A percentile compares a stretch with the other conserved stretches of the same genome.
Evolutionary conservation across 2,888 invertebrate species (phyloP).

Genomic region (Trachelus iudaicus): DNA sequence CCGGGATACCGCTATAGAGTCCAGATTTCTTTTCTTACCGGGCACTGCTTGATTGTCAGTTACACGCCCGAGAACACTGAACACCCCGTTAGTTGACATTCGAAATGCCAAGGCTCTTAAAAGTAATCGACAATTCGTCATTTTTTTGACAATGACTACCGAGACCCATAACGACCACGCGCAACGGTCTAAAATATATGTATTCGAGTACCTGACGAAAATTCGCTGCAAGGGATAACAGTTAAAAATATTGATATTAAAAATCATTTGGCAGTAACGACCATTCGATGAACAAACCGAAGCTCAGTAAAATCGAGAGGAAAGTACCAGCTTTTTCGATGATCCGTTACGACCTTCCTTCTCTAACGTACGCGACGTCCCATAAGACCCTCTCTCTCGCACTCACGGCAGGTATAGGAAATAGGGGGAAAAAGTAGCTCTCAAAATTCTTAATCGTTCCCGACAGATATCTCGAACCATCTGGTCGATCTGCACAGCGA

Average conservation of each 20-base stretch:
- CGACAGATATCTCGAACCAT: neutral
- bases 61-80: neutral
- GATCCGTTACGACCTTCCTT: neutral
- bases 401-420: neutral
- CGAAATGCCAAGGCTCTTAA: neutral
- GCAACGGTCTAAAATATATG: neutral
- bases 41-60: neutral
- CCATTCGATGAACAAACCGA: neutral
- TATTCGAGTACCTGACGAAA: too few species aligned
- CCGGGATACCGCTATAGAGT: neutral
- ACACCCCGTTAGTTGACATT: neutral
- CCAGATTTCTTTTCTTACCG: neutral
- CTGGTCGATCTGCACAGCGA: neutral
- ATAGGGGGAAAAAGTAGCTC: neutral
- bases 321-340: neutral
- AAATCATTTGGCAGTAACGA: neutral
- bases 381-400: neutral
- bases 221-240: too few species aligned
- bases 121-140: neutral
- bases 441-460: neutral
- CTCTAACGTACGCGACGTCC: neutral
- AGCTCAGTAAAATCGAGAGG: neutral
- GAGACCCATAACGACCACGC: neutral
- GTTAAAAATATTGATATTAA: neutral
- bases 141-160: neutral